phyloP scores from a whole-genome alignment of 2,888 invertebrate species.

The Periphyllus acericola region DNA sequence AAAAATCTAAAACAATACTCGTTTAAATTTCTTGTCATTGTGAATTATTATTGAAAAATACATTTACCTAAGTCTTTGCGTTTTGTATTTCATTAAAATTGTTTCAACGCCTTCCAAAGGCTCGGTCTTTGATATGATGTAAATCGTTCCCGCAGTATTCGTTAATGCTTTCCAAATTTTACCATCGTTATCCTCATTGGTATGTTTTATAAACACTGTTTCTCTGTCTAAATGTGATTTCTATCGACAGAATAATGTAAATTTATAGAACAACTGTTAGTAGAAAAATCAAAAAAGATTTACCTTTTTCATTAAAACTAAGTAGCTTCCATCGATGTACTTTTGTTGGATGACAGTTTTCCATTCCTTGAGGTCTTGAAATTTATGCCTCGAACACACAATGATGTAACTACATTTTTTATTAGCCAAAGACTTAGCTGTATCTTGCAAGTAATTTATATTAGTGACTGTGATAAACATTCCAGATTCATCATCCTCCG shows the following conservation, averaged over 20 bases:
- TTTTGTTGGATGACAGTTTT: slow-evolving; percentile 32
- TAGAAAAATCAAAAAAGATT: background rate
- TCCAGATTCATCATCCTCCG: slow-evolving; percentile 18
- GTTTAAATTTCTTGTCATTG: too few species aligned
- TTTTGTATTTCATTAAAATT: slow-evolving; percentile 11
- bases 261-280: background rate
- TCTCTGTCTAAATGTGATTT: background rate
- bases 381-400: background rate
- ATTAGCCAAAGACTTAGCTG: background rate
- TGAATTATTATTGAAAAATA: background rate
- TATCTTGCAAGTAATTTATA: slow-evolving; percentile 7
- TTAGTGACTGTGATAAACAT: background rate
- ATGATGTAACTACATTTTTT: background rate
- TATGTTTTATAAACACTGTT: background rate
- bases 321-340: background rate
- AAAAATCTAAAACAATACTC: slow-evolving; percentile 6
- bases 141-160: background rate
- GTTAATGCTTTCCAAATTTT: background rate
- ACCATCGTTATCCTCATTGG: background rate
- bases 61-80: background rate
- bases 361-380: slow-evolving; percentile 23
- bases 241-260: background rate
- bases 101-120: slow-evolving; percentile 18
- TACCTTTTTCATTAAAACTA: slow-evolving; percentile 42
- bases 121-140: background rate